These are phyloP conservation scores for Gadopsis bispinosus DNA, from an alignment of 2,797 vertebrate species.

Conservation along the genomic window DNA sequence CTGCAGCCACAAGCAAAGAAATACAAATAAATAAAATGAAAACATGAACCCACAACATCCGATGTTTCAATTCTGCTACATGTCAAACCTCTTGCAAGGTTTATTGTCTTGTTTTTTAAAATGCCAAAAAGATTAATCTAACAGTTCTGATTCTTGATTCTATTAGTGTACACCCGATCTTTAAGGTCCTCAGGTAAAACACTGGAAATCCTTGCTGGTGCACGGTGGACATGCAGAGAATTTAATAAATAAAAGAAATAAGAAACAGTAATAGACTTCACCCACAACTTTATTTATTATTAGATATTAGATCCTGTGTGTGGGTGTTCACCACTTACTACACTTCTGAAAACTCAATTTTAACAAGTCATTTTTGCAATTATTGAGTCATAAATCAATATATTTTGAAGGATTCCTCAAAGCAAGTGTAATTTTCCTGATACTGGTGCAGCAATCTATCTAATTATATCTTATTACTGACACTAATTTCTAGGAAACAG, in stretches of 20 bases:
- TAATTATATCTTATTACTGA: constrained; percentile 12
- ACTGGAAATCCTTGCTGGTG: not conserved
- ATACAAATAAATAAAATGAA: not conserved
- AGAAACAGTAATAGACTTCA: not conserved
- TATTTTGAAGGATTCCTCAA: not conserved
- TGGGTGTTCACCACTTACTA: not conserved
- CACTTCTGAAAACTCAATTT: not conserved
- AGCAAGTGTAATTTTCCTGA: not conserved
- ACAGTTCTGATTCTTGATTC: not conserved
- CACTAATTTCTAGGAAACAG: not conserved
- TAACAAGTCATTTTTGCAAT: constrained; percentile 5
- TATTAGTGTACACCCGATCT: not conserved
- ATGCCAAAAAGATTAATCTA: not conserved
- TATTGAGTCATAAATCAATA: constrained; percentile 23
- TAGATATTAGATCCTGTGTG: not conserved
- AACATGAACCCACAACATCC: not conserved
- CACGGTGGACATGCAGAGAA: not conserved
- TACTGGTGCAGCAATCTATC: not conserved
- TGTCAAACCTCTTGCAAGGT: not conserved
- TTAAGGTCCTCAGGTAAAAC: not conserved
- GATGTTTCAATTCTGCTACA: constrained; percentile 13
- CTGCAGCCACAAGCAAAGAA: constrained; percentile 73
- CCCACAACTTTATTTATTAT: not conserved
- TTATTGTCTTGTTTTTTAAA: not conserved
- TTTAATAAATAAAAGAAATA: not conserved